Evolutionary conservation across 1,140 invertebrate genomes (phyloP).

Genomic region (Rhyacophila brunnea): DNA sequence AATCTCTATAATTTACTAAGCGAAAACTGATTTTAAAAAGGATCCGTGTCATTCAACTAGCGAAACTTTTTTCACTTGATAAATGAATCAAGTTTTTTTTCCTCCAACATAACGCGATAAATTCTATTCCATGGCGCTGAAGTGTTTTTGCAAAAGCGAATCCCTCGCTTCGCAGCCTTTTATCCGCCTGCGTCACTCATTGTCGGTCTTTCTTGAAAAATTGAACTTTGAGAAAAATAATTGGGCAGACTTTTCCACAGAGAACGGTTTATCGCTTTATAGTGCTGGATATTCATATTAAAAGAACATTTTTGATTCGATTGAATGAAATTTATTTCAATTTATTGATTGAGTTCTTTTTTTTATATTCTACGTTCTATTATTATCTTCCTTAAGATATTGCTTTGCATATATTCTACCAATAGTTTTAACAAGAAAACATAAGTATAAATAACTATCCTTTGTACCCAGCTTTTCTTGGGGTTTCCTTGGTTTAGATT

Average conservation of each 20-base stretch:
- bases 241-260: background rate
- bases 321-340: too few relatives aligned
- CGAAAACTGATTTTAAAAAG: constrained; percentile 17
- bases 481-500: too few relatives aligned
- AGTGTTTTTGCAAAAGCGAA: background rate
- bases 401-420: too few relatives aligned
- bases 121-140: background rate
- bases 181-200: constrained; percentile 6
- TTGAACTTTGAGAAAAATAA: constrained; percentile 1
- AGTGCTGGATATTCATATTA: too few relatives aligned
- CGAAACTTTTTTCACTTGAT: constrained; percentile 8
- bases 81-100: constrained; percentile 25
- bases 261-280: background rate
- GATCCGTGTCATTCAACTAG: constrained; percentile 14
- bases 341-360: too few relatives aligned
- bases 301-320: too few relatives aligned
- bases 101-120: constrained; percentile 13
- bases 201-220: constrained; percentile 1
- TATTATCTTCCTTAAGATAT: too few relatives aligned
- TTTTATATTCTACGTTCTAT: too few relatives aligned
- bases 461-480: too few relatives aligned
- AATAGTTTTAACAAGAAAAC: too few relatives aligned
- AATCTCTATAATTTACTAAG: background rate
- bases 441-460: too few relatives aligned
- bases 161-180: background rate